Base-by-base conservation (phyloP, 2,888 invertebrate genomes). In the Platypus cylindrus region DNA sequence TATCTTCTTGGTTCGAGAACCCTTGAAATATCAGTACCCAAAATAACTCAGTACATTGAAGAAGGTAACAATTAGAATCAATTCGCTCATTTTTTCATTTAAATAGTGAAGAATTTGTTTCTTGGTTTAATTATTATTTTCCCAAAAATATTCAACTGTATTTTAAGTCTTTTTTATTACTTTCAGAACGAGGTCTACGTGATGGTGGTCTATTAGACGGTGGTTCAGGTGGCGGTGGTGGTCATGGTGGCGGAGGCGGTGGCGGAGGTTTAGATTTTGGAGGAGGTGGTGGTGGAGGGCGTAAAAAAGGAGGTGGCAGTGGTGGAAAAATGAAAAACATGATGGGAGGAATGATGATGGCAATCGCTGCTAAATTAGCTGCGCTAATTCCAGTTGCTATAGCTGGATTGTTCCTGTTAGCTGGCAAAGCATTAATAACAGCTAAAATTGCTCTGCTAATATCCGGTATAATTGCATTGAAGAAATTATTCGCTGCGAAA, bases 331-430 rank as follows among this genome's bases (percentile, higher is more conserved):
- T 83, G 81, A 85, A 85, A 69, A 83, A 84, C 52, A 85, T 85
- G 82, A 83, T 86, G 83, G 75, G 79, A 20, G 83, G 82, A 73
- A 82, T 87, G 82, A 82, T 84, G 78, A 84, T 84, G 81, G 84
- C 83, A 4, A 73, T 78, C 45, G 78, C 78, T 3, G 84, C 83
- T 72, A 86, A 86, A 61, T 75, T 85, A 74, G 78, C 79, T 13
- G 81, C 82, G 2, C 64, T 86, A 68, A 70, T 85, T 16, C 86
- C 86, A 0, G 55, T 86, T 3, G 83, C 79, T 5, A 80, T 86
- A 49, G 84, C 82, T 23, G 78, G 78, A 8, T 68, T 87, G 5
- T 86, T 85, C 66, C 61, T 85, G 16, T 56, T 86, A 42, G 86
- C 86, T 7, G 86, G 86, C 35, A 87, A 87, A 56, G 86, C 86